These are phyloP conservation scores for Clarias macrocephalus DNA, from an alignment of 2,113 vertebrate species.

Conservation along the genomic window DNA sequence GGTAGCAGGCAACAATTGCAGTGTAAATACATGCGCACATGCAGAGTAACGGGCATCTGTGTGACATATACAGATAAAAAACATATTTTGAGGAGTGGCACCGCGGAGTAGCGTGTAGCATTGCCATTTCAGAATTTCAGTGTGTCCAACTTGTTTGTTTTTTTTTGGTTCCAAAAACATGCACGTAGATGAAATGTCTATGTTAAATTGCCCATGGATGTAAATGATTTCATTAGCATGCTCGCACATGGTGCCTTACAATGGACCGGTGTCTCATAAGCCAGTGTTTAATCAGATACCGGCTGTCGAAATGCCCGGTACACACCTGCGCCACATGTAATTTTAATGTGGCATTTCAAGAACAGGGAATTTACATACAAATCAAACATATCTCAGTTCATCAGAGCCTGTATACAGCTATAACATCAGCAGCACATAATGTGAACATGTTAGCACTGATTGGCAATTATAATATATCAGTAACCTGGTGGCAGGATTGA, in stretches of 20 bases:
- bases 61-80: not conserved
- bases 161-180: not conserved
- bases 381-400: not conserved
- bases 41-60: not conserved
- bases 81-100: not conserved
- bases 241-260: not conserved
- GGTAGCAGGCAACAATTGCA: not conserved
- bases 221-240: not conserved
- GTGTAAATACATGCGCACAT: not conserved
- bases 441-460: too few species aligned
- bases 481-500: too few species aligned
- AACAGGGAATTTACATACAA: not conserved
- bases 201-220: not conserved
- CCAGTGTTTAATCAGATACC: not conserved
- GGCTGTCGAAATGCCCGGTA: not conserved
- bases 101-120: not conserved
- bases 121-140: not conserved
- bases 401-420: not conserved
- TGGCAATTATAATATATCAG: too few species aligned
- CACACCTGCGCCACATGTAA: constrained; percentile 5
- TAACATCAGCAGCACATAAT: too few species aligned
- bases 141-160: too few species aligned
- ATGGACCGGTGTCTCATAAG: not conserved
- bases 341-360: not conserved
- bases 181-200: not conserved